Base-by-base conservation (phyloP, 2,888 invertebrate species). In the Drosophila neutralis region DNA sequence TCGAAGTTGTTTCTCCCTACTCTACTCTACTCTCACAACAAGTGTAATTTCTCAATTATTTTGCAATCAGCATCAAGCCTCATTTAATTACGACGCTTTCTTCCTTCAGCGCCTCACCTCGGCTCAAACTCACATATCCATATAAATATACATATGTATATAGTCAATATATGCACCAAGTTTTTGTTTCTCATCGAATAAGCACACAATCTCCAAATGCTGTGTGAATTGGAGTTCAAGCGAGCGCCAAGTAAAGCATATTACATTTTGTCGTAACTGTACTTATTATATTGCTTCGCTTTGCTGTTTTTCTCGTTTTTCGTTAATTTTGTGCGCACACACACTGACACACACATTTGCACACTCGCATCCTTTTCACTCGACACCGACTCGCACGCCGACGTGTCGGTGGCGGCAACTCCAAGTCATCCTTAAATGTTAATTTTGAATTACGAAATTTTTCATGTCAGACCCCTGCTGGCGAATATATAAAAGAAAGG, bases 361-460 rank as follows among this genome's bases (percentile, higher is more conserved):
- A 61, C 45, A 61, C 33, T 53, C 29, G 62, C 54, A 51, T 83
- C 87, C 83, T 73, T 78, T 78, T 83, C 59, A 63, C 48, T 58
- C 73, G 73, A 63, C 51, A 73, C 69, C 69, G 59, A 69, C 58
- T 54, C 69, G 62, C 61, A 36, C 57, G 74, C 68, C 73, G 62
- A 64, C 69, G 65, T 53, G 56, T 77, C 67, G 66, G 69, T 62
- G 76, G 73, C 69, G 74, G 88, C 89, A 78, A 73, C 88, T 86
- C 90, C 87, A 87, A 87, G 90, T 86, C 89, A 78, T 86, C 87
- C 87, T 88, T 84, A 87, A 88, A 90, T 89, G 89, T 88, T 88
- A 88, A 88, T 88, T 88, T 88, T 90, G 89, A 89, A 88, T 87
- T 89, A 89, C 90, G 87, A 87, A 90, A 76, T 82, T 85, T 87